Evolutionary conservation across 2,888 invertebrate species (phyloP), one percentile per base, ranked within the genome.

Genomic region (Drepanosiphum platanoidis): DNA sequence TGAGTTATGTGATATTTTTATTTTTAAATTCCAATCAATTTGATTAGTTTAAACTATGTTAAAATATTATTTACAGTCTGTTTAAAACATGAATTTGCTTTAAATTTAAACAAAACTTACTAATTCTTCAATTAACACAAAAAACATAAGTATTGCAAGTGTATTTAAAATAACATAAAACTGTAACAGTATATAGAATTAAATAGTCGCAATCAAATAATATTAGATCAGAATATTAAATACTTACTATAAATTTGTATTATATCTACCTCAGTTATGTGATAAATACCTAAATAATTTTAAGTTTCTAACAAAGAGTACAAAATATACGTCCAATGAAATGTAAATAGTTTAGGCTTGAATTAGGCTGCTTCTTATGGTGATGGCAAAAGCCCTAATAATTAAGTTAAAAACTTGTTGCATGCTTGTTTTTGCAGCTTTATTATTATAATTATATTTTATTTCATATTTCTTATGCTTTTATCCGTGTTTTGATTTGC

Each of bases 341-440:
- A 72, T 82, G 72, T 71, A 71, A 82, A 82, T 82, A 82, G 42
- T 72, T 82, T 42, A 42, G 52, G 32, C 30, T 72, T 58, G 32
- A 72, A 78, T 58, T 81, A 71, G 58, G 27, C 27, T 71, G 81
- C 81, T 82, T 82, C 72, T 82, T 61, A 39, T 61, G 81, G 81
- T 82, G 81, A 82, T 42, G 72, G 81, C 58, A 82, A 61, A 61
- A 42, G 58, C 39, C 36, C n/a, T n/a, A 22, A 39, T 58, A 61
- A 61, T 82, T 39, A 80, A 61, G 27, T 66, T 71, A 13, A 7
- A 74, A 83, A 83, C 30, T 75, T 83, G 64, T 83, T 64, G 83
- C 83, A 83, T 83, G 83, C 81, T 83, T 75, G 74, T 83, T 83
- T 83, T 83, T 83, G 74, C 83, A 83, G 83, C 74, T 75, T 83